phyloP scores from a whole-genome alignment of 2,113 vertebrate genomes.

The Lepus europaeus region DNA sequence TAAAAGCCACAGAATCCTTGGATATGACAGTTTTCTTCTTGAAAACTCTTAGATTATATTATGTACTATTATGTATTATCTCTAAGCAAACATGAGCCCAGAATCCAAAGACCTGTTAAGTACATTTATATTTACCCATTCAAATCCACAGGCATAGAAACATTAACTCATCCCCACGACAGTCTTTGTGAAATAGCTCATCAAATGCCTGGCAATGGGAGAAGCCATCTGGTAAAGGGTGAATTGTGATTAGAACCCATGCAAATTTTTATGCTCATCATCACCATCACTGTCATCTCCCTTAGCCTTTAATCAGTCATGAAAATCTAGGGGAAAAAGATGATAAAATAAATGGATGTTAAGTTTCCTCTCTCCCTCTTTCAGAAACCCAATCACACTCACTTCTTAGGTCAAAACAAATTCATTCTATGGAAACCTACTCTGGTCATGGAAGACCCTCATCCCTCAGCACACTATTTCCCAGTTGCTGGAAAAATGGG shows the following conservation, averaged over 20 bases:
- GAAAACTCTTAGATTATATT: slow-evolving; percentile 52
- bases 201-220: slow-evolving; percentile 72
- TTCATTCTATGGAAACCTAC: background rate
- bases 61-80: slow-evolving; percentile 36
- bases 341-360: slow-evolving; percentile 34
- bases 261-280: slow-evolving; percentile 52
- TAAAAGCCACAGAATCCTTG: slow-evolving; percentile 42
- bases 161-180: slow-evolving; percentile 15
- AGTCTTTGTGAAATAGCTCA: slow-evolving; percentile 60
- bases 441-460: background rate
- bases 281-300: background rate
- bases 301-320: background rate
- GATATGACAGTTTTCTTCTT: slow-evolving; percentile 51
- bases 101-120: slow-evolving; percentile 49
- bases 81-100: slow-evolving; percentile 49
- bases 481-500: background rate
- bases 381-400: background rate
- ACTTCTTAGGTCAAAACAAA: background rate
- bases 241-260: slow-evolving; percentile 51
- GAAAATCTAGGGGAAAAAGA: background rate
- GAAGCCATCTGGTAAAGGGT: slow-evolving; percentile 66
- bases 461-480: background rate
- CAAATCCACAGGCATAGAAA: slow-evolving; percentile 51
- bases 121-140: slow-evolving; percentile 39
- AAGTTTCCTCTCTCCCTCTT: background rate